Evolutionary conservation across 2,113 vertebrate species (phyloP).

Genomic region (human): GRCh38 chr2:83515501-83516000

Average conservation of each 20-base stretch:
- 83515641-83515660: not conserved
- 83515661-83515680: not conserved
- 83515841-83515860: not conserved
- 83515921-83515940: not conserved
- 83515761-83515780: not conserved
- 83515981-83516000: not conserved
- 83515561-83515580: not conserved
- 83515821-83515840: not conserved
- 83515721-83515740: not conserved
- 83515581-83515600: not conserved
- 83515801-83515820: not conserved
- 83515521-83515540: not conserved
- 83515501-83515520: not conserved
- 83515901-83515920: not conserved
- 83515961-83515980: not conserved
- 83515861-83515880: not conserved
- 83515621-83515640: not conserved
- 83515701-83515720: not conserved
- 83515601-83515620: not conserved
- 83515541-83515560: not conserved
- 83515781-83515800: not conserved
- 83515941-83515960: not conserved
- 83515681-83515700: not conserved
- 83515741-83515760: not conserved
- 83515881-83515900: not conserved